Conservation (phyloP, 2,113 vertebrate genomes). For the Lynx canadensis region DNA sequence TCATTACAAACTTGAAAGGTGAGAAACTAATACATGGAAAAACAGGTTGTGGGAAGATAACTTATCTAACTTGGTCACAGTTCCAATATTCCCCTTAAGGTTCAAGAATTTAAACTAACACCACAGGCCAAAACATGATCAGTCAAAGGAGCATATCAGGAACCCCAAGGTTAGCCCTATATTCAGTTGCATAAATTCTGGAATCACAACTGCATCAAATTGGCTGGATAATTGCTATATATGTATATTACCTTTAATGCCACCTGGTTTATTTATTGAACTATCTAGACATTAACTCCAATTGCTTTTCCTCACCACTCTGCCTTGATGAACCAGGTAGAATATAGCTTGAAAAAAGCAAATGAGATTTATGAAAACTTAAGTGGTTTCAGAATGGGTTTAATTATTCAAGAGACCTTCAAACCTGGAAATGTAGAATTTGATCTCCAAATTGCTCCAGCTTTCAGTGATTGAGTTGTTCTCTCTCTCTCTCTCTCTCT, state of each 20-base stretch:
- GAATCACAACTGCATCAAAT: background rate
- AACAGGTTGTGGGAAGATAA: background rate
- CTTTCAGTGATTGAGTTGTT: background rate
- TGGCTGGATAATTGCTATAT: background rate
- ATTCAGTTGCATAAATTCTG: background rate
- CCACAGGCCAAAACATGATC: background rate
- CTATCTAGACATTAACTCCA: background rate
- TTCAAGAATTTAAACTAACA: background rate
- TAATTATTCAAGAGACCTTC: conserved; percentile 41
- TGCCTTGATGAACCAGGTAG: background rate
- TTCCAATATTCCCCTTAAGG: background rate
- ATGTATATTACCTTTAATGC: background rate
- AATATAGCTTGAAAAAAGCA: background rate
- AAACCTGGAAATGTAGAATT: conserved; percentile 8
- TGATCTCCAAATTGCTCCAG: background rate
- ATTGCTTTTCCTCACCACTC: background rate
- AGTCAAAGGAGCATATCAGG: background rate
- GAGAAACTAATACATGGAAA: background rate
- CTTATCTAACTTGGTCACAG: background rate
- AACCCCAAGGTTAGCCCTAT: background rate
- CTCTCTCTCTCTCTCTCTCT: too few species aligned
- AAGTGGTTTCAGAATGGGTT: background rate
- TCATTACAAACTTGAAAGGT: background rate
- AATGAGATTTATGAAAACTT: background rate
- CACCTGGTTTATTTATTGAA: background rate